A percentile compares a stretch with the other conserved stretches of the same genome.
Evolutionary conservation across 2,888 invertebrate genomes (phyloP).

Genomic region (Apodemia hepburni): DNA sequence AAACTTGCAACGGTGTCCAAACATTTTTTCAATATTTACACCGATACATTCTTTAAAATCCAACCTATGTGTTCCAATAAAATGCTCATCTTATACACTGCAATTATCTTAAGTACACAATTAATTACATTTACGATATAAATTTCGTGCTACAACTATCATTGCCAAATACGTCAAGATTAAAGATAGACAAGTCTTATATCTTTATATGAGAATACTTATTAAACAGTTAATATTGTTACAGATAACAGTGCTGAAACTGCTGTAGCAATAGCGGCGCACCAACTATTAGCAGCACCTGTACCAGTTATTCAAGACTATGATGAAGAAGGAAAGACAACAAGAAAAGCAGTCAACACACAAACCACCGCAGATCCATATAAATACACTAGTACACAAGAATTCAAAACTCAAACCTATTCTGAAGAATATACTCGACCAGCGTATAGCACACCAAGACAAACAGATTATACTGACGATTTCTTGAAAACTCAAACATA

Average conservation of each 20-base stretch:
- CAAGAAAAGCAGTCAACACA: slow-evolving; percentile 44
- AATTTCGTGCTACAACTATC: too few relatives aligned
- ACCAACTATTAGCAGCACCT: slow-evolving; percentile 68
- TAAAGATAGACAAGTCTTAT: neutral
- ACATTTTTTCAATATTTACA: too few relatives aligned
- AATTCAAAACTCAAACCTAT: slow-evolving; percentile 42
- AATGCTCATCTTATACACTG: too few relatives aligned
- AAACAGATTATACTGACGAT: slow-evolving; percentile 1
- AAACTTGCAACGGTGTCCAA: too few relatives aligned
- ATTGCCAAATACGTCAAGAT: too few relatives aligned
- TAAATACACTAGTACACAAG: slow-evolving; percentile 40
- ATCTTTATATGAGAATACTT: neutral
- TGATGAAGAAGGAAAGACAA: slow-evolving; percentile 50
- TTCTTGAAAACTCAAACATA: slow-evolving; percentile 7
- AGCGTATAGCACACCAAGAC: slow-evolving; percentile 37
- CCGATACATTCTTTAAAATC: too few relatives aligned
- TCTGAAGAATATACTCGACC: slow-evolving; percentile 52
- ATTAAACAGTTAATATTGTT: neutral
- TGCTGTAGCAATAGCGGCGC: slow-evolving; percentile 68
- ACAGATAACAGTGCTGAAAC: slow-evolving; percentile 65
- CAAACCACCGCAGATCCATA: slow-evolving; percentile 31
- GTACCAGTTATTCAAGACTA: slow-evolving; percentile 57
- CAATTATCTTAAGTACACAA: too few relatives aligned
- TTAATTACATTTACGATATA: too few relatives aligned
- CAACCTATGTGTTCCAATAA: too few relatives aligned